Conservation (phyloP, 2,797 vertebrate species). For the Enoplosus armatus region DNA sequence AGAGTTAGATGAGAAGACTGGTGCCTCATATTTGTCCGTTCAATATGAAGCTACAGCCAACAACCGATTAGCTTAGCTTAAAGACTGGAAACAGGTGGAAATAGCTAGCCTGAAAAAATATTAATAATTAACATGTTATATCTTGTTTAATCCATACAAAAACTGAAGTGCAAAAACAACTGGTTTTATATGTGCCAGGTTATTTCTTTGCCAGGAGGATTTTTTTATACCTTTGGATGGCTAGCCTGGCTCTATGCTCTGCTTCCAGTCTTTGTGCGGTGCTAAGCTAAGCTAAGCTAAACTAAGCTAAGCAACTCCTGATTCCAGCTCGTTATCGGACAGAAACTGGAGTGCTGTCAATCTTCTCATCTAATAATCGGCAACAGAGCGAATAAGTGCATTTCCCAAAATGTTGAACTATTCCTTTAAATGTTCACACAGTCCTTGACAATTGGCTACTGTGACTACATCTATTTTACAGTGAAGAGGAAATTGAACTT, state of each 20-base stretch:
- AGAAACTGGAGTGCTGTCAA: background rate
- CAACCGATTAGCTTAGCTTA: background rate
- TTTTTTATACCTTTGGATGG: too few species aligned
- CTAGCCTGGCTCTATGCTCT: too few species aligned
- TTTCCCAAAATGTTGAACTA: conserved; percentile 17
- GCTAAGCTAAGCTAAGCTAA: background rate
- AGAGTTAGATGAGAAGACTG: background rate
- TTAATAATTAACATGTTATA: background rate
- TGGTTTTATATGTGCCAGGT: background rate
- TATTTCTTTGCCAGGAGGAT: background rate
- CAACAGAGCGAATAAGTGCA: background rate
- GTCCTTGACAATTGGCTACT: conserved; percentile 4
- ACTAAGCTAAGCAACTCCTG: background rate
- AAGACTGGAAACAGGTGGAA: background rate
- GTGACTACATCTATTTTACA: conserved; percentile 28
- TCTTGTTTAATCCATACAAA: background rate
- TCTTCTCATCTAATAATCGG: background rate
- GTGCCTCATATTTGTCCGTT: background rate
- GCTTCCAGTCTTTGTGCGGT: background rate
- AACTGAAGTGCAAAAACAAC: background rate
- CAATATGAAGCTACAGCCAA: background rate
- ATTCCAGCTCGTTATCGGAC: background rate
- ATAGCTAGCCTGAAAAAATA: background rate
- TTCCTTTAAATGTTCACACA: conserved; percentile 4
- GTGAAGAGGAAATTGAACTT: conserved; percentile 7